A percentile compares a stretch with the other conserved stretches of the same genome.
Evolutionary conservation across 2,797 vertebrate genomes (phyloP).

Genomic region (Phalanger gymnotis): DNA sequence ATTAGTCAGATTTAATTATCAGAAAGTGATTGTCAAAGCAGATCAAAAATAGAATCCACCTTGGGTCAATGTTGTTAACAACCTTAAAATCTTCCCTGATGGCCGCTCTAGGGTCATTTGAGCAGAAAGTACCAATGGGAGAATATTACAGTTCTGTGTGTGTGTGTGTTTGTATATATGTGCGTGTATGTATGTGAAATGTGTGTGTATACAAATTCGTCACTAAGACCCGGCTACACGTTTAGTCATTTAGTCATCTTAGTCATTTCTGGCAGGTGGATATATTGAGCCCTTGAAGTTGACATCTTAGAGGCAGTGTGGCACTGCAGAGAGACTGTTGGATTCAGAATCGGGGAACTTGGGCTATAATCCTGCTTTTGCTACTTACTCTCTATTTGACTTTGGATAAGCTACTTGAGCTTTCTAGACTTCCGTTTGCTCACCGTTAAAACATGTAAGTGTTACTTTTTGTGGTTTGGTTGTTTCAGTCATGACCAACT

Average conservation of each 20-base stretch:
- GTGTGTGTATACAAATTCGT: neutral
- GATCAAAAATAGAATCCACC: neutral
- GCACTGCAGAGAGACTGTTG: neutral
- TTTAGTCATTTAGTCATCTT: neutral
- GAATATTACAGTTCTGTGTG: neutral
- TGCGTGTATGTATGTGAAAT: too few relatives aligned
- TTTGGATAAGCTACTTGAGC: neutral
- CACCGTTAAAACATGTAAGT: neutral
- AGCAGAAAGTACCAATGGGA: neutral
- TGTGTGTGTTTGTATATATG: too few relatives aligned
- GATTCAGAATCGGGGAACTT: neutral
- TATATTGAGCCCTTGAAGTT: neutral
- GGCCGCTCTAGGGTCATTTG: slow-evolving; percentile 24
- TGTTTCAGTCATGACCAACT: neutral
- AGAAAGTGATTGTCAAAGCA: slow-evolving; percentile 14
- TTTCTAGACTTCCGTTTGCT: neutral
- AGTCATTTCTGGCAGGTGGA: neutral
- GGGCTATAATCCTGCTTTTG: neutral
- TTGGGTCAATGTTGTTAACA: neutral
- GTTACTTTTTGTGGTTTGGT: neutral
- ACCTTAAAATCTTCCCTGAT: neutral
- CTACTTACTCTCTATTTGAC: neutral
- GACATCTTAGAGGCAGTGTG: neutral
- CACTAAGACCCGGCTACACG: neutral
- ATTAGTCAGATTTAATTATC: slow-evolving; percentile 18